phyloP scores from a whole-genome alignment of 2,888 invertebrate species.

The Keiferia lycopersicella region DNA sequence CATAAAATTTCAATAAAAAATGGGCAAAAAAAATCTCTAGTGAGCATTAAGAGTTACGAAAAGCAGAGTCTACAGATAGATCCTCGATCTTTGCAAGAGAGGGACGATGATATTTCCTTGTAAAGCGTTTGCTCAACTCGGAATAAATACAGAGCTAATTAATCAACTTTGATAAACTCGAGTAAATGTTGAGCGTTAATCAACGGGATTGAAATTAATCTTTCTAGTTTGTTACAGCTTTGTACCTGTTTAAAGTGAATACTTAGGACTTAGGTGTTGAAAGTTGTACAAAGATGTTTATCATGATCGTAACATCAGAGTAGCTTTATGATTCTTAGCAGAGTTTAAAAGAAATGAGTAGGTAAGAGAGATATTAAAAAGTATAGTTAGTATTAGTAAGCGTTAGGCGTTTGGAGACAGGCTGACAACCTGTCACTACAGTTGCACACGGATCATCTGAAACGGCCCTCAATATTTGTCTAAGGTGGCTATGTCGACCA shows the following conservation, averaged over 20 bases:
- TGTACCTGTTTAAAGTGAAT: constrained; percentile 26
- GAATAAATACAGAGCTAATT: constrained; percentile 52
- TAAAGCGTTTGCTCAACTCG: constrained; percentile 54
- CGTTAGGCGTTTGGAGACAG: too few species aligned
- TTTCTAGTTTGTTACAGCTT: constrained; percentile 21
- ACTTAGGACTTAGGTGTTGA: background rate
- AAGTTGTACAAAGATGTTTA: background rate
- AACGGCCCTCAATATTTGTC: too few species aligned
- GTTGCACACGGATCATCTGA: too few species aligned
- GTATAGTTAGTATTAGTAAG: too few species aligned
- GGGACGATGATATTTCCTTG: constrained; percentile 47
- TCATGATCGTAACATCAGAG: background rate
- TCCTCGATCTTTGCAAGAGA: background rate
- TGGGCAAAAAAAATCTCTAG: too few species aligned
- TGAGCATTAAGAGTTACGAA: background rate
- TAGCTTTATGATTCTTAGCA: too few species aligned
- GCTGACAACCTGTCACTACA: too few species aligned
- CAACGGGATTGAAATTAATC: constrained; percentile 24
- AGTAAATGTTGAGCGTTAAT: constrained; percentile 25
- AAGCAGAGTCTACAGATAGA: constrained; percentile 4
- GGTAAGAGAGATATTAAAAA: too few species aligned
- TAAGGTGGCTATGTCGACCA: too few species aligned
- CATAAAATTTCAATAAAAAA: too few species aligned
- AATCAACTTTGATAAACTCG: constrained; percentile 39
- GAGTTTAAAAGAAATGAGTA: too few species aligned